Evolutionary conservation across 2,888 invertebrate species (phyloP), one percentile per base, ranked within the genome.

Genomic region (Notocelia uddmanniana): DNA sequence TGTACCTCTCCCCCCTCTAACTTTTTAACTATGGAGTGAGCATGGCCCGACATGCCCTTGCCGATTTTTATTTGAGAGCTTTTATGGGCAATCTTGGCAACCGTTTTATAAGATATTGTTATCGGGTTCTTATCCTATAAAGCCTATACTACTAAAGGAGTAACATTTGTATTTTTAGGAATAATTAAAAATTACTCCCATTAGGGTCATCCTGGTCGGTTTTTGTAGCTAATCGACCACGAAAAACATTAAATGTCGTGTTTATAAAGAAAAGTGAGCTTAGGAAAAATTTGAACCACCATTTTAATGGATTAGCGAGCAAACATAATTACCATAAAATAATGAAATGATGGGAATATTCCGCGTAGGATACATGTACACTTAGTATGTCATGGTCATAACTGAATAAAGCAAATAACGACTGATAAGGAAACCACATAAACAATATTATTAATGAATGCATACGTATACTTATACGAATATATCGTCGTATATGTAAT

Each of bases 381-480:
- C 26, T 26, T 26, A 71, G 31, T 54, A 45, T 66, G 66, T 19
- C 71, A 71, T 6, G 71, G 71, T 45, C 54, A 41, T 13, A 31
- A 66, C 54, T 41, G 26, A 69, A 58, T 34, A 41, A 70, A 66
- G 58, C 66, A 71, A 71, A 67, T 66, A 71, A 13, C 5, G n/a
- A 19, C 34, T 67, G 66, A 71, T 71, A 71, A 71, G 41, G 15
- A n/a, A 34, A 60, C 0, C 19, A 50, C 11, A 19, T 50, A 48
- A 45, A 18, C 0, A 21, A 18, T 55, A 19, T 57, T 55, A 26
- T 23, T 58, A 13, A 11, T 18, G 6, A 13, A 58, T 57, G n/a
- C n/a, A n/a, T n/a, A n/a, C n/a, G n/a, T n/a, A n/a, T n/a, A n/a
- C n/a, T n/a, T n/a, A n/a, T n/a, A n/a, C n/a, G n/a, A n/a, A n/a